Percentiles rank a stretch among this genome's conserved stretches.
These are phyloP conservation scores for Helicolenus hilgendorfi DNA, from an alignment of 2,797 vertebrate genomes.

Conservation along the genomic window DNA sequence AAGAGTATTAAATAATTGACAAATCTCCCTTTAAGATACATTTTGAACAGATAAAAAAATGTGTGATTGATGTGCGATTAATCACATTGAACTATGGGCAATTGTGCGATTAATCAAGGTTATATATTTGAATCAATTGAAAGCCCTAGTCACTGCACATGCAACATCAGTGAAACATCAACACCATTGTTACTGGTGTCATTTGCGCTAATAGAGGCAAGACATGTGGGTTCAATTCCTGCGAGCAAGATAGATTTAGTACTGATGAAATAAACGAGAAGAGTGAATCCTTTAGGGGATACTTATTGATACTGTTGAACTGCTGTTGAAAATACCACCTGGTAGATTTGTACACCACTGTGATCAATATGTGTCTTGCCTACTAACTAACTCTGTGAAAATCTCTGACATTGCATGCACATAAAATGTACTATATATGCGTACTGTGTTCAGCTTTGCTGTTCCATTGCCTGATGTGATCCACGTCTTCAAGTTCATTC, in stretches of 20 bases:
- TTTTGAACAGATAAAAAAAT: no score
- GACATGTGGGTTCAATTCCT: not conserved
- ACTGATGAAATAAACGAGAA: not conserved
- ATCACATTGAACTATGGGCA: rapidly evolving
- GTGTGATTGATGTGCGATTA: rapidly evolving
- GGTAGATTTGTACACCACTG: not conserved
- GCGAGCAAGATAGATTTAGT: not conserved
- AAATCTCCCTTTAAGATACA: no score
- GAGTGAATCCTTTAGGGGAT: not conserved
- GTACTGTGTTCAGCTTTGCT: not conserved
- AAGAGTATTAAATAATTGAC: no score
- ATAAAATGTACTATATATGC: not conserved
- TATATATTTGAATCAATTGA: no score
- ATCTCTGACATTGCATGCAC: not conserved
- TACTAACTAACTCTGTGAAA: not conserved
- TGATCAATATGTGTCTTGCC: not conserved
- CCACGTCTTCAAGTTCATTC: conserved; percentile 31
- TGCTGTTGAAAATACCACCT: not conserved
- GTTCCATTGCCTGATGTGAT: not conserved
- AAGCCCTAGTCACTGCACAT: not conserved
- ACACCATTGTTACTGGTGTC: not conserved
- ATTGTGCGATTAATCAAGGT: rapidly evolving
- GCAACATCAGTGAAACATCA: not conserved
- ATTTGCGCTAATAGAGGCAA: not conserved
- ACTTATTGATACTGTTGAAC: not conserved